These are phyloP conservation scores for Mythimna vitellina DNA, from an alignment of 2,888 invertebrate genomes.

Conservation along the genomic window DNA sequence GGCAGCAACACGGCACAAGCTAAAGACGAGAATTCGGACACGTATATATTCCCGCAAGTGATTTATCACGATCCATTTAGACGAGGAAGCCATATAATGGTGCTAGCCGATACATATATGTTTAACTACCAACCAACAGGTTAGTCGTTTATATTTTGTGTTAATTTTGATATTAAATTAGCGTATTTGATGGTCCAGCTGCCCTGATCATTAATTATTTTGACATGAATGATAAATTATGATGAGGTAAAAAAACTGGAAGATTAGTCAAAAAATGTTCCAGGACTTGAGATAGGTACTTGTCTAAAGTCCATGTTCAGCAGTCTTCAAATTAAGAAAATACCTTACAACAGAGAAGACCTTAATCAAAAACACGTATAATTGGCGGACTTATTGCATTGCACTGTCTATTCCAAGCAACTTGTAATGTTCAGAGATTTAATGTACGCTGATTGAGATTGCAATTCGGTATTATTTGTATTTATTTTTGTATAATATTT, in stretches of 20 bases:
- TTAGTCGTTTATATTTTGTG: constrained; percentile 61
- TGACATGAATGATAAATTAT: no score
- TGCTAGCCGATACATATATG: constrained; percentile 94
- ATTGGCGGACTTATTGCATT: neutral
- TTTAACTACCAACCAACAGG: constrained; percentile 90
- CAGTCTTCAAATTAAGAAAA: no score
- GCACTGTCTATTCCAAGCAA: neutral
- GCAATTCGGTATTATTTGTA: neutral
- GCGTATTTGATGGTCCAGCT: neutral
- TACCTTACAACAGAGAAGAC: no score
- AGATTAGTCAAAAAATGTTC: no score
- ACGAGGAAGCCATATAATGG: constrained; percentile 93
- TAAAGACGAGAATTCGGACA: constrained; percentile 92
- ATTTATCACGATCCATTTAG: constrained; percentile 96
- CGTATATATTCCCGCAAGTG: constrained; percentile 94
- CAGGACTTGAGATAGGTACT: no score
- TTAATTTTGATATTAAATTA: neutral
- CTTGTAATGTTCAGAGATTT: neutral
- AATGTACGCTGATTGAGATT: neutral
- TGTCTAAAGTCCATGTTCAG: no score
- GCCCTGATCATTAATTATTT: no score
- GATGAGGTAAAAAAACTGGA: no score
- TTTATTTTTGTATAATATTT: no score
- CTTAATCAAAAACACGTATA: neutral
- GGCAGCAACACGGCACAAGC: constrained; percentile 94